These are phyloP conservation scores for Strix uralensis DNA, from an alignment of 2,113 vertebrate species.

Conservation along the genomic window DNA sequence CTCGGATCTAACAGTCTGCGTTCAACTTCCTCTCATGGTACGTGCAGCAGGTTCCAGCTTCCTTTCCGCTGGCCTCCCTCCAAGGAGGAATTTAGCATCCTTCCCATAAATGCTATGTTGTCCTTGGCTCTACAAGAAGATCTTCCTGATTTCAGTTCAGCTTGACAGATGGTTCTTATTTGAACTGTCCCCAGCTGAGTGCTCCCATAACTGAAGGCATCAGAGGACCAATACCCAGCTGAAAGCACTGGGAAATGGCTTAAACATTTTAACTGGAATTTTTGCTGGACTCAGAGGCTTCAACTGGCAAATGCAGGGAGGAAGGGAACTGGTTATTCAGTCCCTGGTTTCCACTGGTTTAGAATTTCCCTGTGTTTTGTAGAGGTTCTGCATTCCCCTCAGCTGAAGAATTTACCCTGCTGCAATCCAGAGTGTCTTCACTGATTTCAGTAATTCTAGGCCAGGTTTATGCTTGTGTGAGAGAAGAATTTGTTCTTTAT, in stretches of 20 bases:
- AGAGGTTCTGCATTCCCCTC: not conserved
- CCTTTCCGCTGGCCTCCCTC: not conserved
- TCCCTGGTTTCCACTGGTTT: not conserved
- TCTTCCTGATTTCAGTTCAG: not conserved
- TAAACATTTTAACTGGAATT: not conserved
- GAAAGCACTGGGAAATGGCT: not conserved
- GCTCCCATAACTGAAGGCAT: not conserved
- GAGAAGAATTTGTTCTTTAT: not conserved
- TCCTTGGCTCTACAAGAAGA: not conserved
- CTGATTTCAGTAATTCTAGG: not conserved
- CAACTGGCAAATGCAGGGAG: not conserved
- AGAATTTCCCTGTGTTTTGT: not conserved
- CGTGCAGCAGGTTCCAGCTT: not conserved
- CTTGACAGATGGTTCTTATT: constrained; percentile 4
- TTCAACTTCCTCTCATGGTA: not conserved
- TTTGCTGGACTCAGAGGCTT: not conserved
- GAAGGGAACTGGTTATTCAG: not conserved
- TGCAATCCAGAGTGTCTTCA: not conserved
- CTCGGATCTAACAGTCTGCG: not conserved
- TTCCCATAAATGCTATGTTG: not conserved
- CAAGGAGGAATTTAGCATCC: not conserved
- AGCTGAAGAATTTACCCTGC: not conserved
- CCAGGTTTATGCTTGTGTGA: not conserved
- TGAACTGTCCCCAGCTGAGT: not conserved
- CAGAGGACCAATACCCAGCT: not conserved